Evolutionary conservation across 2,888 invertebrate species (phyloP).

Genomic region (Piscicola geometra): DNA sequence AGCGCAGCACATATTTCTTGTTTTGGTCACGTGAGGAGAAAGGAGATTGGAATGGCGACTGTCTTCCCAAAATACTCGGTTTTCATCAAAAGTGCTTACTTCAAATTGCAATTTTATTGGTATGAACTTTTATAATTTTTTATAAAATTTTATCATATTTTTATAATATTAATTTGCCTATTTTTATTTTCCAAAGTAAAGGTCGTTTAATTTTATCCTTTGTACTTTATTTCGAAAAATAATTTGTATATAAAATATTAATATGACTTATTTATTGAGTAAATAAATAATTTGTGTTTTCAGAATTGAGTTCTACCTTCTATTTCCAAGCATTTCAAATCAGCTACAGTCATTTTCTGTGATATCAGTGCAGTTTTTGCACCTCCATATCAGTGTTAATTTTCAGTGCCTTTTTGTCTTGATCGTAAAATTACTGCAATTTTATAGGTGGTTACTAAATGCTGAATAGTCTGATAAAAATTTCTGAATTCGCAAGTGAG

Average conservation of each 20-base stretch:
- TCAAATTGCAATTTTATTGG: neutral
- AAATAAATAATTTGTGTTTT: neutral
- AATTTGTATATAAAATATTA: neutral
- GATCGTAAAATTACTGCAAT: slow-evolving; percentile 8
- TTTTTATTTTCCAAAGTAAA: neutral
- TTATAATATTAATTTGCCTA: neutral
- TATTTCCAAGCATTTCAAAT: slow-evolving; percentile 7
- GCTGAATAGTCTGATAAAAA: slow-evolving; percentile 9
- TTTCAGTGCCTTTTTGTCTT: slow-evolving; percentile 16
- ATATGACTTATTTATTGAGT: neutral
- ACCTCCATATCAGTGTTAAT: slow-evolving; percentile 14
- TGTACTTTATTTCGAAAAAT: neutral
- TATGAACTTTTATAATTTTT: neutral
- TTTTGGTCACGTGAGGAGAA: slow-evolving; percentile 12
- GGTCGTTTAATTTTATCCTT: slow-evolving; percentile 13
- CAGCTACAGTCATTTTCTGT: slow-evolving; percentile 18
- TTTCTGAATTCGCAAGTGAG: neutral
- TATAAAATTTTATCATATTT: neutral
- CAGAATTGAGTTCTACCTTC: slow-evolving; percentile 11
- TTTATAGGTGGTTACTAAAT: neutral
- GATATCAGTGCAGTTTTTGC: slow-evolving; percentile 14
- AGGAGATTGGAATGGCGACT: slow-evolving; percentile 11
- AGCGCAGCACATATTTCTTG: neutral
- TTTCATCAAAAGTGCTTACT: neutral
- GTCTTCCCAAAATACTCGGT: slow-evolving; percentile 15